Base-by-base conservation (phyloP, 2,888 invertebrate species). In the Labia minor region DNA sequence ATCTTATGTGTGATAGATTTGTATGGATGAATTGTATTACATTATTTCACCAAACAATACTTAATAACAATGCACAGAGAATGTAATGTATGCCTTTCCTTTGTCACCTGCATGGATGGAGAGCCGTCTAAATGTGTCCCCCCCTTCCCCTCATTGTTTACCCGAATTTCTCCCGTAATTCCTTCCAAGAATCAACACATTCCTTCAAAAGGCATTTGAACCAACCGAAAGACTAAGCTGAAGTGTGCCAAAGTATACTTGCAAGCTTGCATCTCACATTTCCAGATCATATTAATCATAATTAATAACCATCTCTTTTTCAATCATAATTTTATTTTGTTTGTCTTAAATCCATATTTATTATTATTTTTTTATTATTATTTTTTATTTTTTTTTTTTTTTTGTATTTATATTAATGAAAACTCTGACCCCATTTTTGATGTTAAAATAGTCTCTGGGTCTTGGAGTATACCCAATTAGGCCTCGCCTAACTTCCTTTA, bases 1-100 rank as follows among this genome's bases (percentile, higher is more conserved):
- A 26, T 26, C 26, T 26, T 26, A 49, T 49, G 49, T 49, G 49
- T 49, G 49, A 49, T 49, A 49, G 49, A 49, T 49, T n/a, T 49
- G 49, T 10, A 14, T 49, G 49, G 49, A 49, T 49, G 49, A 49
- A 8, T 49, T 49, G n/a, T 6, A 26, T 26, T 26, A 26, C 3
- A n/a, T n/a, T n/a, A n/a, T 6, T 6, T 8, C 26, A 26, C 26
- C 26, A 26, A 26, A 26, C 26, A 26, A 26, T 26, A 26, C 8
- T 26, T 6, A 26, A 6, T 26, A 26, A 26, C 26, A 8, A 26
- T 26, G 26, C 26, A 26, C 26, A 26, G 26, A 26, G 26, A 26
- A 26, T 26, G 26, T 26, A 26, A 26, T 26, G 26, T 26, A 26
- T 8, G 26, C 26, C 26, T 26, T 26, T 26, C 26, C 26, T 26